These are phyloP conservation scores for Microcebus lehilahytsara DNA, from an alignment of 2,113 vertebrate species.

Conservation along the genomic window DNA sequence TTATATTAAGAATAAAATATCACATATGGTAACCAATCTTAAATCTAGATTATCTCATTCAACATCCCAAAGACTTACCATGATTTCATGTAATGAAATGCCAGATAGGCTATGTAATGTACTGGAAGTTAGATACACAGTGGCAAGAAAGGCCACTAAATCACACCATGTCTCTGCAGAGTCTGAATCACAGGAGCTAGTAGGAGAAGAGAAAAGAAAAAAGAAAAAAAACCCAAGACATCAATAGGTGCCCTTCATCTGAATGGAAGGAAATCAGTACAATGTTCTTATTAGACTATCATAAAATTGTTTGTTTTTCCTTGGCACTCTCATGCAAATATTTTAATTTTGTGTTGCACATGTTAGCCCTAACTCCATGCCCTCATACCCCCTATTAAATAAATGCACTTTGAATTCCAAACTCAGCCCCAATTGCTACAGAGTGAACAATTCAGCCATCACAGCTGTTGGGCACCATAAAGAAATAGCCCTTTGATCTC, in stretches of 20 bases:
- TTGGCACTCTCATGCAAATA: not conserved
- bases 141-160: not conserved
- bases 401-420: not conserved
- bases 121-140: not conserved
- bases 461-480: not conserved
- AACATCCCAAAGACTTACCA: not conserved
- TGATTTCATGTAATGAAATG: not conserved
- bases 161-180: not conserved
- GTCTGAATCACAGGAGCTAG: not conserved
- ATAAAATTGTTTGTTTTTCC: not conserved
- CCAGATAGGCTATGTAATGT: too few species aligned
- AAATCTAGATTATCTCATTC: not conserved
- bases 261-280: too few species aligned
- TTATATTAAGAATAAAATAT: not conserved
- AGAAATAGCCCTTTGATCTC: not conserved
- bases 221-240: not conserved
- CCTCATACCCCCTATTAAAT: not conserved
- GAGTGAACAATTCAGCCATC: not conserved
- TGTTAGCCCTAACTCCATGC: not conserved
- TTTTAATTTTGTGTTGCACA: not conserved
- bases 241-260: not conserved
- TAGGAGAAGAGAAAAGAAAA: not conserved
- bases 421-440: not conserved
- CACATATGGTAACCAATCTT: not conserved
- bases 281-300: not conserved